These are phyloP conservation scores for Calonectris borealis DNA, from an alignment of 2,113 vertebrate species.

Conservation along the genomic window DNA sequence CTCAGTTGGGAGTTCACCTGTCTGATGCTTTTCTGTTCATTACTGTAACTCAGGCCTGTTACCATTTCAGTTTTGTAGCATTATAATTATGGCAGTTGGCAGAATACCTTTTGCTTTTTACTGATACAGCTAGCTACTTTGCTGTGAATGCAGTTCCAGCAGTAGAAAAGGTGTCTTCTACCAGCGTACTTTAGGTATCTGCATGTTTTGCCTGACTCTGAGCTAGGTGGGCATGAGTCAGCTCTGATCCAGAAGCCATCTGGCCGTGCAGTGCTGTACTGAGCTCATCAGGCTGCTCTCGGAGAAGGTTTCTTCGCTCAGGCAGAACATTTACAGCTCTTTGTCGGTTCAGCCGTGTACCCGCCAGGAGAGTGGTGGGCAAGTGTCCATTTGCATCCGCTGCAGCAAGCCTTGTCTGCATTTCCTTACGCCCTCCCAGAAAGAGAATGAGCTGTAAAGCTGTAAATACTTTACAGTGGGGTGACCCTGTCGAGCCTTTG, in stretches of 20 bases:
- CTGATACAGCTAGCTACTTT: not conserved
- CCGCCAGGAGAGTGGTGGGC: not conserved
- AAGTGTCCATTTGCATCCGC: not conserved
- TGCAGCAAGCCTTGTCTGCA: not conserved
- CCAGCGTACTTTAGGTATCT: not conserved
- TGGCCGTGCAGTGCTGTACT: not conserved
- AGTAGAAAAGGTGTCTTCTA: not conserved
- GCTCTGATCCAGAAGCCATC: conserved; percentile 37
- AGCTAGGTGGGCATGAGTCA: conserved; percentile 38
- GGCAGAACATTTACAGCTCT: not conserved
- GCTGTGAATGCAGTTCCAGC: not conserved
- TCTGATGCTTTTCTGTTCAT: not conserved
- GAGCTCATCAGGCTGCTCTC: conserved; percentile 25
- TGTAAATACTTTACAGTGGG: not conserved
- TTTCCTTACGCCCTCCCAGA: not conserved
- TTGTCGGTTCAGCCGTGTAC: not conserved
- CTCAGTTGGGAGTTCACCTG: not conserved
- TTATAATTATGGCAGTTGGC: not conserved
- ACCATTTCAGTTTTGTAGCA: not conserved
- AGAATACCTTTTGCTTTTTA: not conserved
- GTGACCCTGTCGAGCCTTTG: not conserved
- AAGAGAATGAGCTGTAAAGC: not conserved
- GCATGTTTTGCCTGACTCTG: not conserved
- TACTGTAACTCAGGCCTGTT: not conserved
- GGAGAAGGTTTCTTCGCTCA: not conserved